phyloP scores from a whole-genome alignment of 2,797 vertebrate genomes.

The Aythya fuligula region DNA sequence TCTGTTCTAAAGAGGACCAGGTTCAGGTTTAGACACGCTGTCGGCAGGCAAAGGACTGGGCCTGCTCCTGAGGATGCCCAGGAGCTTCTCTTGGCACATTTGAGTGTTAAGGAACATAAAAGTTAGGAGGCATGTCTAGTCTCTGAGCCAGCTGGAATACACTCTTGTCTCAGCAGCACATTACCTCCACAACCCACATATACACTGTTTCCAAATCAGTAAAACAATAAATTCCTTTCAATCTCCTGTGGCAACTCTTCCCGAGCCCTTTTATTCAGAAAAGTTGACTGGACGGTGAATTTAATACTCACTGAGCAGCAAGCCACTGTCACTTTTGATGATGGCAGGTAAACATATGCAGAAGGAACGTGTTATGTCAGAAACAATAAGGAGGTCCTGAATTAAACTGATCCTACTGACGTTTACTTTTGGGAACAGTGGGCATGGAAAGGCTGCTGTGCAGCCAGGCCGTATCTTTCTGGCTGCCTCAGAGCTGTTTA shows the following conservation, averaged over 20 bases:
- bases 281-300: background rate
- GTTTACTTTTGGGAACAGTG: background rate
- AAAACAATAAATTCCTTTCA: conserved; percentile 68
- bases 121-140: conserved; percentile 68
- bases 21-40: conserved; percentile 60
- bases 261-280: background rate
- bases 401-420: background rate
- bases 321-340: background rate
- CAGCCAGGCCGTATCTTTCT: background rate
- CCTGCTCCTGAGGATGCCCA: conserved; percentile 66
- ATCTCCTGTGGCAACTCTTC: conserved; percentile 29
- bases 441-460: background rate
- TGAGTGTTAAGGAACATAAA: conserved; percentile 38
- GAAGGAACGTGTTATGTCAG: background rate
- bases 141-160: conserved; percentile 67
- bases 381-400: background rate
- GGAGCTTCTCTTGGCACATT: conserved; percentile 63
- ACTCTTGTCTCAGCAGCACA: conserved; percentile 55
- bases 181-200: conserved; percentile 51
- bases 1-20: conserved; percentile 24
- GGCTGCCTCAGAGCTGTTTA: background rate
- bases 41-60: conserved; percentile 41
- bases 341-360: background rate
- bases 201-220: conserved; percentile 35
- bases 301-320: background rate